Conservation (phyloP, 2,888 invertebrate species). For the Cabera pusaria region DNA sequence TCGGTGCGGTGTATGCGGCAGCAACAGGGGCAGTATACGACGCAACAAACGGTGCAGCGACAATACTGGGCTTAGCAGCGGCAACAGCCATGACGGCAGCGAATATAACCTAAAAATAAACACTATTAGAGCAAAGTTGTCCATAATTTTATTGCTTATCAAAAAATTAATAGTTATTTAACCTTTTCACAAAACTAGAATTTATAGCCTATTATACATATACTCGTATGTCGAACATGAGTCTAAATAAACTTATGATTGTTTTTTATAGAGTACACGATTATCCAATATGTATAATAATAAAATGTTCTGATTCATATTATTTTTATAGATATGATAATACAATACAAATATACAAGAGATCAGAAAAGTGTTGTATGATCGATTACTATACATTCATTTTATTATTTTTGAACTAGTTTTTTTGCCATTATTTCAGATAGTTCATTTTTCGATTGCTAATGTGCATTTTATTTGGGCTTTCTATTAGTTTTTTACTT, state of each 20-base stretch:
- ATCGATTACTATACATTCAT: too few relatives aligned
- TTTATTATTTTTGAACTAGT: too few relatives aligned
- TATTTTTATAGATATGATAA: too few relatives aligned
- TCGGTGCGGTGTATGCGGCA: slow-evolving; percentile 42
- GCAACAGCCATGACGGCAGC: slow-evolving; percentile 60
- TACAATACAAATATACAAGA: too few relatives aligned
- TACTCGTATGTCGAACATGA: slow-evolving; percentile 6
- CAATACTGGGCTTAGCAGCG: slow-evolving; percentile 66
- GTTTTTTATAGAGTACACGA: neutral
- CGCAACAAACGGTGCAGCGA: slow-evolving; percentile 36
- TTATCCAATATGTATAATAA: too few relatives aligned
- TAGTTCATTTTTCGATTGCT: too few relatives aligned
- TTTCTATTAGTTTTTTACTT: too few relatives aligned
- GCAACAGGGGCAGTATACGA: slow-evolving; percentile 46
- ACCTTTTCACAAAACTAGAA: slow-evolving; percentile 6
- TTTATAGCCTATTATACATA: slow-evolving; percentile 8
- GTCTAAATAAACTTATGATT: slow-evolving; percentile 5
- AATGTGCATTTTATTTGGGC: too few relatives aligned
- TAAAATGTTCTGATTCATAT: too few relatives aligned
- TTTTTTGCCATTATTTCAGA: too few relatives aligned
- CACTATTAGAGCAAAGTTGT: neutral
- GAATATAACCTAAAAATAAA: slow-evolving; percentile 54
- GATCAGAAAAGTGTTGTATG: too few relatives aligned
- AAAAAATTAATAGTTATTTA: neutral
- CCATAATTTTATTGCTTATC: slow-evolving; percentile 1